Evolutionary conservation across 1,140 invertebrate species (phyloP).

Genomic region (Panagrolaimus sp.): DNA sequence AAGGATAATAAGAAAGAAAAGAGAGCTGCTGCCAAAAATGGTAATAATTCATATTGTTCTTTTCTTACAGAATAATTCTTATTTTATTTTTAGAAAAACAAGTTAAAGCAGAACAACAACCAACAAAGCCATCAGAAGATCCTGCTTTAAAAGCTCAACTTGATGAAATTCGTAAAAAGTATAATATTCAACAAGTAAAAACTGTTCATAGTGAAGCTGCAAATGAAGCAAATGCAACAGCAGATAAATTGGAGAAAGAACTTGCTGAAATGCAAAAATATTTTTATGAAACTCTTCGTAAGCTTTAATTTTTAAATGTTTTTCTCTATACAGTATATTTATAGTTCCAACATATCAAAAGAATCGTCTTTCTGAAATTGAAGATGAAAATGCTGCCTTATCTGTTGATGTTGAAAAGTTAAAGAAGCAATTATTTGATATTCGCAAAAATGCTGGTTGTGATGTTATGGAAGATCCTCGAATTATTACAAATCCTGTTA

Average conservation of each 20-base stretch:
- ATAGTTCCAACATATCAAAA: neutral
- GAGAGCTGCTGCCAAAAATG: constrained; percentile 10
- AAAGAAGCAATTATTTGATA: neutral
- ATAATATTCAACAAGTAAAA: neutral
- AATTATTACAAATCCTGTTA: neutral
- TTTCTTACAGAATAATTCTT: neutral
- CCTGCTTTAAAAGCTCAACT: neutral
- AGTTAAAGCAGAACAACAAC: neutral
- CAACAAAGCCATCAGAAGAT: neutral
- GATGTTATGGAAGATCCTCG: neutral
- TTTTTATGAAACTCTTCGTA: neutral
- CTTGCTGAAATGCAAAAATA: neutral
- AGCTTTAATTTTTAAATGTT: too few species aligned
- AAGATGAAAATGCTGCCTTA: neutral
- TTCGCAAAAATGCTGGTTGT: neutral
- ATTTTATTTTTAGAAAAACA: neutral
- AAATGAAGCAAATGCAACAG: neutral
- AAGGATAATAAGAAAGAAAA: neutral
- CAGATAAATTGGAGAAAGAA: neutral
- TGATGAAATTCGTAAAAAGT: neutral
- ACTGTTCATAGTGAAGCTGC: neutral
- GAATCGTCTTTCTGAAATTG: neutral
- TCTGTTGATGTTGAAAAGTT: neutral
- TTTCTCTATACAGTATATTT: too few species aligned
- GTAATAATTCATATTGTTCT: constrained; percentile 14